phyloP scores from a whole-genome alignment of 2,113 vertebrate genomes.

The Gadus macrocephalus region DNA sequence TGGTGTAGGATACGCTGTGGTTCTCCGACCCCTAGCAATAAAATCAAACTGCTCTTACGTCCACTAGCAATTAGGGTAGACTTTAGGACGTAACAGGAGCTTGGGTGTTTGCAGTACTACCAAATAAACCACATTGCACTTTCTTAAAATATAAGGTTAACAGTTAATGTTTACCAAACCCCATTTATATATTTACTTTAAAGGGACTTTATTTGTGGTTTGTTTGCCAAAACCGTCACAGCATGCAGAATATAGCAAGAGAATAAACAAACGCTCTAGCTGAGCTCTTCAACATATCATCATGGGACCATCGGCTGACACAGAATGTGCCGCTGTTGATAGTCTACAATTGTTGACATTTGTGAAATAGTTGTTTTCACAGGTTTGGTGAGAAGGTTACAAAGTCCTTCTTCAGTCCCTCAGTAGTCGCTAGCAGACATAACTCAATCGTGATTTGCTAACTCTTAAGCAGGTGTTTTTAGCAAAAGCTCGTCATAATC shows the following conservation, averaged over 20 bases:
- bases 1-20: constrained; percentile 44
- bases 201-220: not conserved
- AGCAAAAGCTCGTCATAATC: not conserved
- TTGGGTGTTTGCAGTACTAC: constrained; percentile 8
- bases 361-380: not conserved
- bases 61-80: constrained; percentile 31
- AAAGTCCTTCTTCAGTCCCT: not conserved
- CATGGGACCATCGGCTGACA: not conserved
- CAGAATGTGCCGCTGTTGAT: not conserved
- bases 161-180: not conserved
- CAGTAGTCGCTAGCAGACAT: not conserved
- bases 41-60: constrained; percentile 37
- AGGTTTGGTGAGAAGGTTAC: constrained; percentile 3
- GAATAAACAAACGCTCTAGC: not conserved
- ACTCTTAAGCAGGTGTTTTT: not conserved
- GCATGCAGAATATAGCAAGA: not conserved
- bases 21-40: constrained; percentile 60
- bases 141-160: not conserved
- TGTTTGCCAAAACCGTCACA: not conserved
- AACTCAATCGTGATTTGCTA: constrained; percentile 12
- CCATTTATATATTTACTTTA: not conserved
- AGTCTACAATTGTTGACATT: not conserved
- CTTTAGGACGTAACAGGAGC: constrained; percentile 23
- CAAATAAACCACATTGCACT: not conserved
- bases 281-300: not conserved